These are phyloP conservation scores for Furcifer pardalis DNA, from an alignment of 2,797 vertebrate species.

Conservation along the genomic window DNA sequence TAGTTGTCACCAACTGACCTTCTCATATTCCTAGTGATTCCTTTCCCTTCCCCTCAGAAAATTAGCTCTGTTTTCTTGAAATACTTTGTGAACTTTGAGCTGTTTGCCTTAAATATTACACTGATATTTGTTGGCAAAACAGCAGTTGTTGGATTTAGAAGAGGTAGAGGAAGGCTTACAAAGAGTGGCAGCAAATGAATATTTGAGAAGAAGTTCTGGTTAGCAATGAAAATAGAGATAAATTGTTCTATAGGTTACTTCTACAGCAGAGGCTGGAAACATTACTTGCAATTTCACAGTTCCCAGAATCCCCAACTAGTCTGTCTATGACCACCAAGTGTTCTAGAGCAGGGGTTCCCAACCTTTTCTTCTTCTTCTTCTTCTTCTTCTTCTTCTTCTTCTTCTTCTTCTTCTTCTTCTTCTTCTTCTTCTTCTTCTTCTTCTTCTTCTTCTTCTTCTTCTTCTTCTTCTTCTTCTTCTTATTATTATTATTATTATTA, in stretches of 20 bases:
- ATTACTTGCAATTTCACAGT: too few species aligned
- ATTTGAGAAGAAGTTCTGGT: not conserved
- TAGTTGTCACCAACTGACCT: not conserved
- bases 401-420: too few species aligned
- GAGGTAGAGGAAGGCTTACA: not conserved
- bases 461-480: too few species aligned
- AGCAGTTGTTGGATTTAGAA: not conserved
- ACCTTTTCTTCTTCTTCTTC: too few species aligned
- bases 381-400: too few species aligned
- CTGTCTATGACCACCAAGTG: too few species aligned
- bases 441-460: too few species aligned
- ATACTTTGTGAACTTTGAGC: not conserved
- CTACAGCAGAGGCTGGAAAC: not conserved
- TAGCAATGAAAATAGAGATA: not conserved
- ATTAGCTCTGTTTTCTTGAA: not conserved
- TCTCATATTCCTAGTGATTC: not conserved
- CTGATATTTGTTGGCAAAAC: not conserved
- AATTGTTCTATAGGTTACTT: not conserved
- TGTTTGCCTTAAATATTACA: not conserved
- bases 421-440: too few species aligned
- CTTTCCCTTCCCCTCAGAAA: not conserved
- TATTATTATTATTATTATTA: too few species aligned
- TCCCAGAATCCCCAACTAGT: too few species aligned
- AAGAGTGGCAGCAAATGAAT: too few species aligned
- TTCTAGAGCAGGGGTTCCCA: too few species aligned